Conservation (phyloP, 1,140 invertebrate species). For the Mya arenaria region DNA sequence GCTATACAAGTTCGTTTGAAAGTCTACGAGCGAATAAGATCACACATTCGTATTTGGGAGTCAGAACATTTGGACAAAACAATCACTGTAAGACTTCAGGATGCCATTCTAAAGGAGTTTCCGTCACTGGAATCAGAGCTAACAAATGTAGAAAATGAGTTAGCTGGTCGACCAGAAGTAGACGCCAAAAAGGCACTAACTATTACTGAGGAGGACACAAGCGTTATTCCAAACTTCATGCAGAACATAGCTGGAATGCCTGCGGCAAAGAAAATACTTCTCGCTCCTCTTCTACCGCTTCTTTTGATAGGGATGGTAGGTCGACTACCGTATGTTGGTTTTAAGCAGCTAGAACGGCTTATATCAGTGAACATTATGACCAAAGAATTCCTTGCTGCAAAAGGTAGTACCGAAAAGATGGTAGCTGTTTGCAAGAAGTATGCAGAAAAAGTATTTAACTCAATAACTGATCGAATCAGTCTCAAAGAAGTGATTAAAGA, state of each 20-base stretch:
- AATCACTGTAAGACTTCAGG: slow-evolving; percentile 40
- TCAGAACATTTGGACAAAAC: too few relatives aligned
- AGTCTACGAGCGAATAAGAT: slow-evolving; percentile 55
- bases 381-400: slow-evolving; percentile 18
- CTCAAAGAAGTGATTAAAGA: slow-evolving; percentile 53
- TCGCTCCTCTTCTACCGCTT: neutral
- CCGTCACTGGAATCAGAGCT: slow-evolving; percentile 60
- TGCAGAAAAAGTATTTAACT: slow-evolving; percentile 47
- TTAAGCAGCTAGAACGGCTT: neutral
- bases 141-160: neutral
- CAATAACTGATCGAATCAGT: slow-evolving; percentile 48
- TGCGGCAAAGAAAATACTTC: neutral
- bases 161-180: neutral
- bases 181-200: neutral
- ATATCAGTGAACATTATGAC: slow-evolving; percentile 1
- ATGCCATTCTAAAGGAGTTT: slow-evolving; percentile 52
- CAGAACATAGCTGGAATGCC: slow-evolving; percentile 1
- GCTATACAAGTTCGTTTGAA: slow-evolving; percentile 46
- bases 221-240: slow-evolving; percentile 23
- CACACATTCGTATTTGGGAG: slow-evolving; percentile 61
- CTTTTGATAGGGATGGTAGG: slow-evolving; percentile 22
- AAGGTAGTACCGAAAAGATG: slow-evolving; percentile 23
- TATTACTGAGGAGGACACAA: slow-evolving; percentile 18
- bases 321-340: slow-evolving; percentile 9
- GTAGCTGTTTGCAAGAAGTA: slow-evolving; percentile 49